Conservation (phyloP, 2,113 vertebrate species). For the Craseonycteris thonglongyai region DNA sequence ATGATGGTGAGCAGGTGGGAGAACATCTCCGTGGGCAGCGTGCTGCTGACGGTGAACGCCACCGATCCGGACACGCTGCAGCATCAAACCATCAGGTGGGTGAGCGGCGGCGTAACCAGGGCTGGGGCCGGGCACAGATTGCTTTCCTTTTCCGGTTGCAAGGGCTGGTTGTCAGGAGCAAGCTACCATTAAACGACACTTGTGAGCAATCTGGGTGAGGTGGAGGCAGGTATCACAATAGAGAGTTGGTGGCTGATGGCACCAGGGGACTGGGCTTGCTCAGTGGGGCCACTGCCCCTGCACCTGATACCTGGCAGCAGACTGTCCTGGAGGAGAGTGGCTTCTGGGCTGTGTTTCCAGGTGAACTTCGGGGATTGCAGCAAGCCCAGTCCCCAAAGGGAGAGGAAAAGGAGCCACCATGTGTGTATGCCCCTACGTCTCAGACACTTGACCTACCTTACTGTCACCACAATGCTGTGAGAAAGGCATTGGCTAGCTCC, state of each 20-base stretch:
- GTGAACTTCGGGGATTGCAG: neutral
- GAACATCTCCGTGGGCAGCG: constrained; percentile 89
- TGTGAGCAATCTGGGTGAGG: neutral
- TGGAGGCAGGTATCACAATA: rapidly evolving
- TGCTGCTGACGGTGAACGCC: constrained; percentile 90
- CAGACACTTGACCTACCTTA: neutral
- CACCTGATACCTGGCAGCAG: rapidly evolving
- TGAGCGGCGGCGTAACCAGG: rapidly evolving
- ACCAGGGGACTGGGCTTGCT: neutral
- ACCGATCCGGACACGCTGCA: constrained; percentile 93
- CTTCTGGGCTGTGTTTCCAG: neutral
- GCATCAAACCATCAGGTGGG: constrained; percentile 93
- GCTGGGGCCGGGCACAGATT: rapidly evolving
- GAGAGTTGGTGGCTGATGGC: neutral
- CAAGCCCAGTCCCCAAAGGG: rapidly evolving
- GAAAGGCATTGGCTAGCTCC: neutral
- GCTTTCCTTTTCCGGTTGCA: rapidly evolving
- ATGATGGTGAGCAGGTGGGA: constrained; percentile 88
- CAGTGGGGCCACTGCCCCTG: neutral
- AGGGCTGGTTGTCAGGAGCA: neutral
- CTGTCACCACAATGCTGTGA: neutral
- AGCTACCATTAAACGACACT: neutral
- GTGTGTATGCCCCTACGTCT: neutral
- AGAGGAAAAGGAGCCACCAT: neutral
- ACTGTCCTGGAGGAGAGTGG: neutral